Evolutionary conservation across 2,797 vertebrate genomes (phyloP), one percentile per base, ranked within the genome.

Genomic region (Periparus ater): DNA sequence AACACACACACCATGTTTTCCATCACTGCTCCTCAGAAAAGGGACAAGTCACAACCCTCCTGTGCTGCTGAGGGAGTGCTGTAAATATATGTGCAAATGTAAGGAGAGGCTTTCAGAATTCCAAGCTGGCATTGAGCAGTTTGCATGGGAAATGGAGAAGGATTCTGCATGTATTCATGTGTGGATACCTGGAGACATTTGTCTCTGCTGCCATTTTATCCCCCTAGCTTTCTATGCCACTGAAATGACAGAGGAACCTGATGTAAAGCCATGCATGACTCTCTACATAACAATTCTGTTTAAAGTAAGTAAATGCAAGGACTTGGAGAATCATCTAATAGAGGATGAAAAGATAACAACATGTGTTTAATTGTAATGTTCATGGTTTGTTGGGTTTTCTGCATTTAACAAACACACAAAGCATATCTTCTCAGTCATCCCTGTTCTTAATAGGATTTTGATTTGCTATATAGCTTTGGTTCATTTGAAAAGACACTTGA

Each of bases 1-100:
- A 63, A 3, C 5, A 32, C 30, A 61, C 5, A 68, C 21, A 12
- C 0, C 0, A 9, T 8, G 44, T 40, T 89, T 94, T 75, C 65
- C 68, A 81, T 23, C 47, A 11, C 44, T 27, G 81, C 60, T 94
- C 89, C 76, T 42, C 48, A 51, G 68, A 44, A 81, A 85, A 89
- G 93, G n/a, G 58, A 75, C 61, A 88, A n/a, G 83, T 6, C 55
- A n/a, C 72, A 21, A 7, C 19, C 34, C 30, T 48, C 29, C 67
- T 29, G 53, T 45, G 51, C 60, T 30, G 40, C 61, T 44, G 76
- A 62, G 78, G 27, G 48, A 75, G 27, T 5, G 11, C n/a, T 75
- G 5, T 9, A 7, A 19, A 23, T 18, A 27, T 13, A 20, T 87
- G 25, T 51, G 6, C 7, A 5, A 25, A 14, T 20, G 47, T 27